phyloP scores from a whole-genome alignment of 2,113 vertebrate species.

The Neopipo cinnamomea region DNA sequence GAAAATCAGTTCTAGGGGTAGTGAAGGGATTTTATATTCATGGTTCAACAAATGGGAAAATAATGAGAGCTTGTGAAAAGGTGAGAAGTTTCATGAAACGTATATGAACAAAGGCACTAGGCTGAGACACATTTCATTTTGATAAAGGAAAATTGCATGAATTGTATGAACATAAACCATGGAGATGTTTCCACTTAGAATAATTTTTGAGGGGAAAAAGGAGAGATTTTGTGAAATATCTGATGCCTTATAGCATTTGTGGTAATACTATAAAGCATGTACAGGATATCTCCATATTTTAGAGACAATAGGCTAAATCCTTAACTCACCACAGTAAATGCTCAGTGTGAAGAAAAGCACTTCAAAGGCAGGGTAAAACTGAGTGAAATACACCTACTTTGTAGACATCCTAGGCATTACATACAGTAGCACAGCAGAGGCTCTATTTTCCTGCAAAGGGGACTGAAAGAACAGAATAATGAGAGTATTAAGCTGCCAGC shows the following conservation, averaged over 20 bases:
- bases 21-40: not conserved
- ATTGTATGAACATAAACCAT: not conserved
- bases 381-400: not conserved
- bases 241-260: not conserved
- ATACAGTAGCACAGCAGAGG: not conserved
- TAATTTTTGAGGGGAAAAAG: not conserved
- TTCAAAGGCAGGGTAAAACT: not conserved
- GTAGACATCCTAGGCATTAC: not conserved
- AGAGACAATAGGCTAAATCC: not conserved
- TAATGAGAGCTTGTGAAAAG: not conserved
- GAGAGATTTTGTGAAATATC: not conserved
- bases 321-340: not conserved
- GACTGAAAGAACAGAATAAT: not conserved
- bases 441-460: not conserved
- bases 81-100: not conserved
- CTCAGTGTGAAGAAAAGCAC: not conserved
- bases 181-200: not conserved
- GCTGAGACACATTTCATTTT: not conserved
- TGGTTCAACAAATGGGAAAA: not conserved
- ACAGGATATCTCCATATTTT: not conserved
- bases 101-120: not conserved
- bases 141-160: not conserved
- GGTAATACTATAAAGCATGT: not conserved
- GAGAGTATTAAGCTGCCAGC: not conserved
- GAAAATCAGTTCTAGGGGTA: not conserved